Evolutionary conservation across 1,140 invertebrate genomes (phyloP), one percentile per base, ranked within the genome.

Genomic region (Araneus ventricosus): DNA sequence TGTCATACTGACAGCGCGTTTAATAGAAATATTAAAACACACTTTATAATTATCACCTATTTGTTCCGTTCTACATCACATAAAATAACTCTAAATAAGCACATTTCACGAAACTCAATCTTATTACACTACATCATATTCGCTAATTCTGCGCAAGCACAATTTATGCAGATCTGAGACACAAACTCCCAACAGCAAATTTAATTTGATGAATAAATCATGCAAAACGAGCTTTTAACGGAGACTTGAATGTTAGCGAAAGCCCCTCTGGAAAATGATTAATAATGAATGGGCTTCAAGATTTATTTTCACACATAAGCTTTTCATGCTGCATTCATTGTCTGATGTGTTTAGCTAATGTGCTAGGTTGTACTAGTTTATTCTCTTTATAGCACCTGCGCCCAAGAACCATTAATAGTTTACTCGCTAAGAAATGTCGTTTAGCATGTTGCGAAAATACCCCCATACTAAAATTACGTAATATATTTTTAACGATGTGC

Each of bases 141-240:
- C 22, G 7, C 22, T 8, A 63, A 63, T 63, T 24, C 59, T 24
- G n/a, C 22, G 59, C n/a, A 0, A n/a, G n/a, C n/a, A 6, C 59
- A n/a, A 63, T 7, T n/a, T 63, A 63, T 63, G 59, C 22, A 24
- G 22, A 22, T n/a, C 10, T 75, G 34, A 22, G 34, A 3, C 30
- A 75, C 34, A 34, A 75, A 37, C 70, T 37, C 59, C 30, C 30
- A 75, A 37, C 70, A 20, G 27, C 34, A 75, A 75, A 75, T 37
- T 34, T 75, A 75, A 75, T 37, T 75, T 75, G 34, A 34, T 34
- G 20, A 75, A 75, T 75, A 75, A 75, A 75, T 75, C 34, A 34
- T 34, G 5, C 70, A 20, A 75, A 75, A 75, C 20, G 70, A 75
- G 70, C 70, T 75, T 75, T 75, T 75, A 75, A 75, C 70, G 27